Conservation (phyloP, 2,888 invertebrate species). For the Buathra laborator region DNA sequence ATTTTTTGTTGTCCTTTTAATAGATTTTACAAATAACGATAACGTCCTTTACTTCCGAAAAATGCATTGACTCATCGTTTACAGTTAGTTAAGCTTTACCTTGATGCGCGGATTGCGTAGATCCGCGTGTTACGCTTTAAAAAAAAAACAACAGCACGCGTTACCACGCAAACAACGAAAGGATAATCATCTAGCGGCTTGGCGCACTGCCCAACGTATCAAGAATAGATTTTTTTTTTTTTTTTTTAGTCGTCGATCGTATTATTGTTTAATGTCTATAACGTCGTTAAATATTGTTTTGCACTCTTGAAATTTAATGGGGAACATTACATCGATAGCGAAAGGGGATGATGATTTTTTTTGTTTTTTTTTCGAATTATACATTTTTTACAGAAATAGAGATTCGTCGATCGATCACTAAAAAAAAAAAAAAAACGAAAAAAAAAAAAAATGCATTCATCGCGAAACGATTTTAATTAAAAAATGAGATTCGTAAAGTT, state of each 20-base stretch:
- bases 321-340: neutral
- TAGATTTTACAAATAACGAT: neutral
- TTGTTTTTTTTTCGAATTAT: neutral
- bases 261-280: conserved; percentile 1
- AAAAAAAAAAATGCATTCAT: neutral
- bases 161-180: conserved; percentile 31
- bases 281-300: neutral
- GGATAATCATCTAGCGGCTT: conserved; percentile 32
- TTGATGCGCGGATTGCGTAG: neutral
- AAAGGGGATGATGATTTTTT: neutral
- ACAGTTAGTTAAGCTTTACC: conserved; percentile 15
- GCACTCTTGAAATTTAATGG: neutral
- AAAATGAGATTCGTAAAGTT: neutral
- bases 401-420: neutral
- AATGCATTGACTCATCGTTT: conserved; percentile 48
- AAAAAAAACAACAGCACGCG: conserved; percentile 31
- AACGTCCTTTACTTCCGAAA: neutral
- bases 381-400: neutral
- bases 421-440: neutral
- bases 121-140: neutral
- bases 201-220: conserved; percentile 60
- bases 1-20: neutral
- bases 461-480: no score
- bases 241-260: conserved; percentile 44
- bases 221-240: conserved; percentile 66